Percentiles rank a stretch among this genome's conserved stretches.
phyloP scores from a whole-genome alignment of 2,113 vertebrate genomes.

The Plectropomus leopardus region DNA sequence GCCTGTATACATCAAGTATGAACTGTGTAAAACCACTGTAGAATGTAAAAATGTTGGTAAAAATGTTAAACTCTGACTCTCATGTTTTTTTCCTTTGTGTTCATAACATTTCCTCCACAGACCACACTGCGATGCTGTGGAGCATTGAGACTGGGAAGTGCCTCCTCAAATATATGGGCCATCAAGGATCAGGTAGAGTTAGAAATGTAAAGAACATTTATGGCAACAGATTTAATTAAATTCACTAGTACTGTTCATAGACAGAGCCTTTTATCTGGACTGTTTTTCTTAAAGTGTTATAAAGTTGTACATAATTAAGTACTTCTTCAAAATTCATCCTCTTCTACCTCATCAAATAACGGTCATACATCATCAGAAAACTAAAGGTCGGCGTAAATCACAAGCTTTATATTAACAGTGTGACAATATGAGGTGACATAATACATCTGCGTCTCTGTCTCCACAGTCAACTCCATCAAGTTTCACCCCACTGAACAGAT shows the following conservation, averaged over 20 bases:
- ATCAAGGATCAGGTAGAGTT: conserved; percentile 93
- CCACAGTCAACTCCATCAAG: conserved; percentile 97
- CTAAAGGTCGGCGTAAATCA: background rate
- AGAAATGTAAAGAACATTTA: background rate
- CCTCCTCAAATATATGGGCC: conserved; percentile 93
- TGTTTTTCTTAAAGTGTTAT: background rate
- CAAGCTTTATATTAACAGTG: no score
- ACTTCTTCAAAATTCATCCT: background rate
- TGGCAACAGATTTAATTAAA: background rate
- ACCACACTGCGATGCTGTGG: conserved; percentile 97
- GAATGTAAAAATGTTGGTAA: background rate
- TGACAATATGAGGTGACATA: background rate
- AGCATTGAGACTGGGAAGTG: conserved; percentile 98
- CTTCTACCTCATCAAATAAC: background rate
- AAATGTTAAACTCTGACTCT: background rate
- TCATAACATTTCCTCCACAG: conserved; percentile 67
- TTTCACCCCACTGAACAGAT: conserved; percentile 98
- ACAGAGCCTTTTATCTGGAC: background rate
- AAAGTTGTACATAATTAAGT: background rate
- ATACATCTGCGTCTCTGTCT: conserved; percentile 1
- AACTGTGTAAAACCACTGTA: background rate
- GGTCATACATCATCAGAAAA: background rate
- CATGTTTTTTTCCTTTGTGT: background rate
- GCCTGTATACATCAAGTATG: background rate
- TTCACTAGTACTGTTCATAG: background rate